Conservation (phyloP, 2,888 invertebrate species). For the Phania funesta region DNA sequence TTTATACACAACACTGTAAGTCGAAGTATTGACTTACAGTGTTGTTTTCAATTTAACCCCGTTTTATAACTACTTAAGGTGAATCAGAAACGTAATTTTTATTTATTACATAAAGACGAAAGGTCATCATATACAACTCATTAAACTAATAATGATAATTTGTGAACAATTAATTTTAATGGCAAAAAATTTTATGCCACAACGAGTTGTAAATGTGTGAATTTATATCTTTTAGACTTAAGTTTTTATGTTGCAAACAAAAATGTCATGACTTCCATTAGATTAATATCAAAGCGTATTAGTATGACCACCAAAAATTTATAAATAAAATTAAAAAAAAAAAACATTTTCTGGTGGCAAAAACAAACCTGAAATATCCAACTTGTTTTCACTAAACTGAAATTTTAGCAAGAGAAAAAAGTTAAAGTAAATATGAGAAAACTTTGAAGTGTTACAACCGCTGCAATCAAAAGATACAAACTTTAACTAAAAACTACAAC, state of each 20-base stretch:
- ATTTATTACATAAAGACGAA: conserved; percentile 14
- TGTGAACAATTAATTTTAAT: conserved; percentile 51
- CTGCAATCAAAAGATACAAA: no score
- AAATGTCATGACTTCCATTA: conserved; percentile 11
- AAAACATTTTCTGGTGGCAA: neutral
- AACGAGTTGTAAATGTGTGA: no score
- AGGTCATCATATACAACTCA: conserved; percentile 52
- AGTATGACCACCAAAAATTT: neutral
- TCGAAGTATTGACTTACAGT: no score
- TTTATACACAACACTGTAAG: no score
- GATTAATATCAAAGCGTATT: conserved; percentile 25
- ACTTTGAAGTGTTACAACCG: no score
- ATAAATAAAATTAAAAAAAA: neutral
- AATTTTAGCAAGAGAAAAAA: neutral
- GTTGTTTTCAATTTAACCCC: no score
- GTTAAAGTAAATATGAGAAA: no score
- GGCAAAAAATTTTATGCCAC: no score
- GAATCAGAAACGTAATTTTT: neutral
- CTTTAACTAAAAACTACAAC: no score
- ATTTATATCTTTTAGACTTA: no score
- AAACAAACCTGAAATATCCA: conserved; percentile 5
- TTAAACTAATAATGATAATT: conserved; percentile 50
- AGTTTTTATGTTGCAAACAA: neutral
- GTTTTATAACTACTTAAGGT: no score
- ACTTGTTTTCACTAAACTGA: conserved; percentile 16